Evolutionary conservation across 2,113 vertebrate species (phyloP), one percentile per base, ranked within the genome.

Genomic region (Gallinago undulata): DNA sequence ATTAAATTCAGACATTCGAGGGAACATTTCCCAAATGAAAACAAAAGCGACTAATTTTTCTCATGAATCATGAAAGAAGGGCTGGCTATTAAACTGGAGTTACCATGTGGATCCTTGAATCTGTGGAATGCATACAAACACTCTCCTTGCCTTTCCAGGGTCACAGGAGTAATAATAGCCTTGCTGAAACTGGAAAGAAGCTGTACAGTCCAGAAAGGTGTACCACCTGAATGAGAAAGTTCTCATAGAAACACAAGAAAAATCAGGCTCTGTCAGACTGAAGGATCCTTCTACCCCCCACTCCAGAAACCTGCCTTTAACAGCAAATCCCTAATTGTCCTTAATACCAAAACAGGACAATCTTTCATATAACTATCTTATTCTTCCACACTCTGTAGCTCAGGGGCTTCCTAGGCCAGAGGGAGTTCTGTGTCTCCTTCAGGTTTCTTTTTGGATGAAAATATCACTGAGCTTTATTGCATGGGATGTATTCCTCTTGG

Each of bases 171-270:
- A 72, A 87, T 31, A 87, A 51, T 13, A 53, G 28, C 22, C 87
- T 87, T 59, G 91, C 25, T 41, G 28, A 82, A 95, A 94, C 74
- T 67, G 41, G 92, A 94, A 90, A 89, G 57, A 95, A 90, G 89
- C 84, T 69, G 78, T 85, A 68, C 45, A 83, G 30, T 21, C 74
- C 74, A 73, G 91, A 79, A 82, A 96, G 35, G 51, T 12, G 0
- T 39, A 47, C 19, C 31, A 35, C 16, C 73, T 81, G 51, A 60
- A 70, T 2, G 8, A 33, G 23, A 14, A 81, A 19, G 43, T 43
- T 87, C 47, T 75, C 5, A 2, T 11, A 74, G 60, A 59, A 89
- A 60, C 48, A 64, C 10, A 25, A 35, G 51, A 75, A 64, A 56
- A 81, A 39, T 6, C 43, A 53, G 1, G 4, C 9, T 81, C 53